These are phyloP conservation scores for Thomomys bottae DNA, from an alignment of 2,113 vertebrate genomes.

Conservation along the genomic window DNA sequence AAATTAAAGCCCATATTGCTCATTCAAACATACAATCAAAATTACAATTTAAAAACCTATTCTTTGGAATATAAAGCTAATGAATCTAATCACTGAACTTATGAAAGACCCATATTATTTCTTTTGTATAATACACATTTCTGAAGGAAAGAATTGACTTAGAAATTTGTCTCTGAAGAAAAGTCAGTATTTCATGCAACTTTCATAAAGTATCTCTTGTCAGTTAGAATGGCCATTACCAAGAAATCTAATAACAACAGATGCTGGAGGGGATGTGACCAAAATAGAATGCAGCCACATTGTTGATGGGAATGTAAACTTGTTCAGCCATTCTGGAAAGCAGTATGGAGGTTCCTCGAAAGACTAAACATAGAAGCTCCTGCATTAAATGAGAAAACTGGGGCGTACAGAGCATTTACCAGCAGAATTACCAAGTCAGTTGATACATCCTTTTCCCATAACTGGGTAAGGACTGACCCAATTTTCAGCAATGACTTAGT, in stretches of 20 bases:
- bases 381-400: constrained; percentile 3
- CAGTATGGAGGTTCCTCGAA: too few relatives aligned
- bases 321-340: too few relatives aligned
- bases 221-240: too few relatives aligned
- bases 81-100: constrained; percentile 52
- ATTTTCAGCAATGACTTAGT: neutral
- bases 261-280: too few relatives aligned
- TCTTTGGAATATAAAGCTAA: constrained; percentile 21
- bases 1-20: constrained; percentile 21
- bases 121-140: constrained; percentile 31
- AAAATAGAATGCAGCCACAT: too few relatives aligned
- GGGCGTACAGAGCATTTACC: neutral
- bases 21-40: constrained; percentile 37
- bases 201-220: constrained; percentile 11
- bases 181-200: constrained; percentile 13
- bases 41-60: constrained; percentile 37
- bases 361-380: too few relatives aligned
- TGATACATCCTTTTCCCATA: neutral
- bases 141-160: constrained; percentile 32
- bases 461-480: neutral
- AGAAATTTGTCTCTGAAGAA: constrained; percentile 3
- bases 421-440: neutral
- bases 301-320: too few relatives aligned
- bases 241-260: too few relatives aligned
- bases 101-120: neutral